phyloP scores from a whole-genome alignment of 2,888 invertebrate species.

The Cremastobaeus sp. region DNA sequence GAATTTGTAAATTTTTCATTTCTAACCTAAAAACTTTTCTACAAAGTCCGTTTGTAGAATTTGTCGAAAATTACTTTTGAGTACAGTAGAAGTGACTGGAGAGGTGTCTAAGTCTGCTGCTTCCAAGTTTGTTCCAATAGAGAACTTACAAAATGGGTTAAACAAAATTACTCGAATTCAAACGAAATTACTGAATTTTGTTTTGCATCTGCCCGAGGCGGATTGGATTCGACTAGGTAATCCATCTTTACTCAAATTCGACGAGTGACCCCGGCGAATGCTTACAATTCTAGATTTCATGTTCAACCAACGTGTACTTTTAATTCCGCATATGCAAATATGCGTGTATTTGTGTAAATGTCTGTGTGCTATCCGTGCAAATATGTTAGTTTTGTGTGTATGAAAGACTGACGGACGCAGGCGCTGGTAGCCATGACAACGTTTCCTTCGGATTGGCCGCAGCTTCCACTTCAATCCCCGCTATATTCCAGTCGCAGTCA shows the following conservation, averaged over 20 bases:
- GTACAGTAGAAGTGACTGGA: no score
- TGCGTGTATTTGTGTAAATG: background rate
- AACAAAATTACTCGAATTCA: slow-evolving; percentile 65
- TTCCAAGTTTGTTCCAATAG: slow-evolving; percentile 50
- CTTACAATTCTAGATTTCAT: slow-evolving; percentile 11
- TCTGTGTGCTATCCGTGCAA: slow-evolving; percentile 18
- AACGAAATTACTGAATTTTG: no score
- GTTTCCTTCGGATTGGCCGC: slow-evolving; percentile 78
- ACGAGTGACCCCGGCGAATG: background rate
- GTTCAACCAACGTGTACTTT: slow-evolving; percentile 28
- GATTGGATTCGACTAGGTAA: background rate
- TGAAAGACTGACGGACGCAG: slow-evolving; percentile 70
- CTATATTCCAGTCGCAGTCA: slow-evolving; percentile 61
- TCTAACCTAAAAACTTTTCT: no score
- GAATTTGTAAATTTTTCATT: no score
- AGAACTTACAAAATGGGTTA: slow-evolving; percentile 72
- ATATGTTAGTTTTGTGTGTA: slow-evolving; percentile 28
- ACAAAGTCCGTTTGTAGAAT: background rate
- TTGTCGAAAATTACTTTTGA: no score
- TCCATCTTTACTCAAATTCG: slow-evolving; percentile 7
- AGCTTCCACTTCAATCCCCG: slow-evolving; percentile 76
- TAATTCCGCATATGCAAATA: slow-evolving; percentile 33
- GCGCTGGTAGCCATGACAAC: slow-evolving; percentile 77
- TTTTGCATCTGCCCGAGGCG: slow-evolving; percentile 19
- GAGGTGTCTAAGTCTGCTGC: no score